phyloP scores from a whole-genome alignment of 2,113 vertebrate species.

The Corvus cornix region DNA sequence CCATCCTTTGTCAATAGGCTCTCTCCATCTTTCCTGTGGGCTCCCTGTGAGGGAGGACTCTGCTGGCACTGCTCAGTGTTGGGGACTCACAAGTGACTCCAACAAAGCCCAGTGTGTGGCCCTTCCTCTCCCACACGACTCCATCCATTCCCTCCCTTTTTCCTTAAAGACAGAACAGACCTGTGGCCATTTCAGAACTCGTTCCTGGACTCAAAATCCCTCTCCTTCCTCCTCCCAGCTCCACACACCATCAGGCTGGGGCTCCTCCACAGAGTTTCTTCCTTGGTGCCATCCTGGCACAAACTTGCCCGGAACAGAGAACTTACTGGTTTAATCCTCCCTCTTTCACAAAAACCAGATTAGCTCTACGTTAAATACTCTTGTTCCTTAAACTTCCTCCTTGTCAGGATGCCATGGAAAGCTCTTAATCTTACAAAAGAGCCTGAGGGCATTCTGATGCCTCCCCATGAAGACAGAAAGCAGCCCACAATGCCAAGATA shows the following conservation, averaged over 20 bases:
- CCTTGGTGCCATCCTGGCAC: constrained; percentile 13
- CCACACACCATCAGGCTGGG: not conserved
- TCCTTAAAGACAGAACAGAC: not conserved
- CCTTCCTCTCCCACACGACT: not conserved
- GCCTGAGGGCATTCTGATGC: constrained; percentile 60
- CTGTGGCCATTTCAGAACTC: not conserved
- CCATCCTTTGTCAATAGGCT: rapidly evolving
- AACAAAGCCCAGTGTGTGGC: rapidly evolving
- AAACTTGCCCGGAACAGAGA: constrained; percentile 36
- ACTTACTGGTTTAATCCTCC: constrained; percentile 59
- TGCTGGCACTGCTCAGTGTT: rapidly evolving
- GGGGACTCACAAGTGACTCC: not conserved
- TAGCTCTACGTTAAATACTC: constrained; percentile 74
- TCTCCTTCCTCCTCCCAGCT: not conserved
- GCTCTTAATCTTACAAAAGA: constrained; percentile 76
- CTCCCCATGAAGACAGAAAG: constrained; percentile 29
- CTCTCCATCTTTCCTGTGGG: not conserved
- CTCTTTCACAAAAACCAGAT: constrained; percentile 73
- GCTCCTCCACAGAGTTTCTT: not conserved
- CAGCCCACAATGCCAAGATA: not conserved
- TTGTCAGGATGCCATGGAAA: constrained; percentile 74
- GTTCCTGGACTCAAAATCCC: not conserved
- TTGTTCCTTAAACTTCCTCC: constrained; percentile 73
- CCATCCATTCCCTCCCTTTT: not conserved
- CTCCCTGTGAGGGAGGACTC: not conserved